A percentile compares a stretch with the other conserved stretches of the same genome.
Conservation (phyloP, 2,888 invertebrate genomes). For the Drosophila nr. medialis region DNA sequence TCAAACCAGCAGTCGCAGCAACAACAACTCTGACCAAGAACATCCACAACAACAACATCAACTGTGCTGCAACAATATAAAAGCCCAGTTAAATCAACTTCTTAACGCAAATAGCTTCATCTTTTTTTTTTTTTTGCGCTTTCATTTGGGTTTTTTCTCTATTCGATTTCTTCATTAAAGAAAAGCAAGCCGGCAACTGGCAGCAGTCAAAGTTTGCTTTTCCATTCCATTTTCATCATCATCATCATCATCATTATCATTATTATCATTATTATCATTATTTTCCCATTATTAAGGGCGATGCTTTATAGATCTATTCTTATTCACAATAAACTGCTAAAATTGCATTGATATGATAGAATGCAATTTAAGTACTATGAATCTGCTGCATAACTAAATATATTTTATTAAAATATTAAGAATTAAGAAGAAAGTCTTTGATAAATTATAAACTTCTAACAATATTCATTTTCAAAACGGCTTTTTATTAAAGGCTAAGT, state of each 20-base stretch:
- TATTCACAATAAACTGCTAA: background rate
- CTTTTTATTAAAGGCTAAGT: background rate
- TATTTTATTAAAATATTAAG: background rate
- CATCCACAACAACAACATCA: slow-evolving; percentile 9
- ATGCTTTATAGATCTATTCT: background rate
- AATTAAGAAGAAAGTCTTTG: background rate
- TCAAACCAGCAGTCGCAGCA: slow-evolving; percentile 15
- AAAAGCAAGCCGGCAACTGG: slow-evolving; percentile 25
- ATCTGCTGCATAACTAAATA: too few relatives aligned
- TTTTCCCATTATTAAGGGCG: background rate
- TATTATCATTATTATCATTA: background rate
- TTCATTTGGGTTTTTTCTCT: background rate
- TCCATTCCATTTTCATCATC: slow-evolving; percentile 36
- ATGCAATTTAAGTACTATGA: background rate
- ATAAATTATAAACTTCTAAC: background rate
- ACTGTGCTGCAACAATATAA: slow-evolving; percentile 27
- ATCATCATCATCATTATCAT: slow-evolving; percentile 26
- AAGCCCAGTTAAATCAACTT: slow-evolving; percentile 66
- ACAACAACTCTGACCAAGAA: slow-evolving; percentile 1
- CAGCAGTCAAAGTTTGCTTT: slow-evolving; percentile 22
- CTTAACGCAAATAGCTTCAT: slow-evolving; percentile 72
- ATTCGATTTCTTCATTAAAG: slow-evolving; percentile 55
- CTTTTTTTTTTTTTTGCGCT: slow-evolving; percentile 4
- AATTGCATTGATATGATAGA: background rate
- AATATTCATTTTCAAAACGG: background rate